Percentiles rank a stretch among this genome's conserved stretches.
phyloP scores from a whole-genome alignment of 2,888 invertebrate genomes.

The Drosophila macrothrix region DNA sequence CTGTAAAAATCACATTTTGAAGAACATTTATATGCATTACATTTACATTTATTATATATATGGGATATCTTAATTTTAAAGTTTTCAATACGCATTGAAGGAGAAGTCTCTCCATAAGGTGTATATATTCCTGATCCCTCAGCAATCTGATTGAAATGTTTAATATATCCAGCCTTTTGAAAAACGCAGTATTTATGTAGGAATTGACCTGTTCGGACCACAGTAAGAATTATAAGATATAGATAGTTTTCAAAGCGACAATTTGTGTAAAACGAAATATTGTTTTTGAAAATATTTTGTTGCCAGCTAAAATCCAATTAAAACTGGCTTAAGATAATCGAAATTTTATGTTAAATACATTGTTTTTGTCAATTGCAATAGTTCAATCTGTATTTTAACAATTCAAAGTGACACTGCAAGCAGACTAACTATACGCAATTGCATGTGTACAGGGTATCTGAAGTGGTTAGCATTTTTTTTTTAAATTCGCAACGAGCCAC shows the following conservation, averaged over 20 bases:
- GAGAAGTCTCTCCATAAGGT: neutral
- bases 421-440: neutral
- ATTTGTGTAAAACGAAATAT: neutral
- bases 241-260: neutral
- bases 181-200: neutral
- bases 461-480: neutral
- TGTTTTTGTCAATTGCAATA: neutral
- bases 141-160: neutral
- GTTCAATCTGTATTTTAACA: neutral
- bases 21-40: neutral
- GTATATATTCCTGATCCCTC: neutral
- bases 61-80: neutral
- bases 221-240: neutral
- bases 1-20: neutral
- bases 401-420: neutral
- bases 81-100: neutral
- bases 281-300: neutral
- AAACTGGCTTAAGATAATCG: neutral
- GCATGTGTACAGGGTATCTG: neutral
- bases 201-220: neutral
- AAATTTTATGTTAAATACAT: neutral
- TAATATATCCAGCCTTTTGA: neutral
- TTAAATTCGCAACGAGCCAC: constrained; percentile 14
- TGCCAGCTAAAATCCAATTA: neutral
- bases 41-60: too few relatives aligned